These are phyloP conservation scores for Harpalus rubripes DNA, from an alignment of 2,888 invertebrate genomes.

Conservation along the genomic window DNA sequence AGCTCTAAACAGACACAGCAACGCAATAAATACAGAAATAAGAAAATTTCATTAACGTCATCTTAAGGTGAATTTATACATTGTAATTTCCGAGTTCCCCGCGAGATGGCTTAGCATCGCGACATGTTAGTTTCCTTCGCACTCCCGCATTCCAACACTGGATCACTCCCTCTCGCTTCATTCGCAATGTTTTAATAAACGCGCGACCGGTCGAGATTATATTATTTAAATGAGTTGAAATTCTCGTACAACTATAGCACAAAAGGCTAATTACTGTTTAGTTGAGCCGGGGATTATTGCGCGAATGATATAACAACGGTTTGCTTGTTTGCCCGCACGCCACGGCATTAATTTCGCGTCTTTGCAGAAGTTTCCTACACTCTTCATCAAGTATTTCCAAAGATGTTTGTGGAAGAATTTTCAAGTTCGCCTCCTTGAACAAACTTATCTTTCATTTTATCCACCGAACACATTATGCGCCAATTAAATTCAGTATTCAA, in stretches of 20 bases:
- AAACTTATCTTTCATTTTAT: constrained; percentile 52
- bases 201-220: constrained; percentile 72
- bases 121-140: constrained; percentile 69
- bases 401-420: constrained; percentile 47
- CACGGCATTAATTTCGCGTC: constrained; percentile 62
- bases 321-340: constrained; percentile 60
- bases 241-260: constrained; percentile 74
- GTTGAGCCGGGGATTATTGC: constrained; percentile 60
- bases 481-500: constrained; percentile 7
- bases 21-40: constrained; percentile 78
- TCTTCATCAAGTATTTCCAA: constrained; percentile 39
- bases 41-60: constrained; percentile 81
- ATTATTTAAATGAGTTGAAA: constrained; percentile 77
- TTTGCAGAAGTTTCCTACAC: constrained; percentile 41
- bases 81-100: constrained; percentile 78
- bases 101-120: constrained; percentile 73
- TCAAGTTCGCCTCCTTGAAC: constrained; percentile 48
- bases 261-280: constrained; percentile 75
- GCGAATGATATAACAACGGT: constrained; percentile 61
- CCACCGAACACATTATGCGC: constrained; percentile 8
- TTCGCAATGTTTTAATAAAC: constrained; percentile 63
- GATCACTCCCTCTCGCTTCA: constrained; percentile 3
- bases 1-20: constrained; percentile 73
- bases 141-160: not conserved
- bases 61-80: constrained; percentile 80